Conservation (phyloP, 2,888 invertebrate species). For the Noctua fimbriata region DNA sequence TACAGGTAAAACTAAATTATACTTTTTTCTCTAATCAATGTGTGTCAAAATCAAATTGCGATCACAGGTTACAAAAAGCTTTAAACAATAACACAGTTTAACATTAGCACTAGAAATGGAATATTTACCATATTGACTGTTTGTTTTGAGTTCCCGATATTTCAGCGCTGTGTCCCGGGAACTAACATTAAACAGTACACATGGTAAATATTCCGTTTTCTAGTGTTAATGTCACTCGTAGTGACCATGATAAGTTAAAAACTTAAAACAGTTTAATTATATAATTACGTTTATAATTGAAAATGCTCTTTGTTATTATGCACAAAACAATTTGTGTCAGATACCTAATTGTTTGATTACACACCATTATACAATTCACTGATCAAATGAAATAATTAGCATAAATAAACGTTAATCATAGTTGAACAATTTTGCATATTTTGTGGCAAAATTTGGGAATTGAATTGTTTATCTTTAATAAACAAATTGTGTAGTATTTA, state of each 20-base stretch:
- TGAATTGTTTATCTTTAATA: not conserved
- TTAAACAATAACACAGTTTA: not conserved
- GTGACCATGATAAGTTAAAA: too few species aligned
- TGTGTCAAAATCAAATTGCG: not conserved
- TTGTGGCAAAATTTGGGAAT: not conserved
- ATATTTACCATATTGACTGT: too few species aligned
- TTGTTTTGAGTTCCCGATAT: too few species aligned
- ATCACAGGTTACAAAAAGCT: not conserved
- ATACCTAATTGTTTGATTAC: not conserved
- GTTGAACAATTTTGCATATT: not conserved
- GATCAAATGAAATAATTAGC: conserved; percentile 35
- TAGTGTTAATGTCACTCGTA: too few species aligned
- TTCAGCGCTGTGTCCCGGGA: too few species aligned
- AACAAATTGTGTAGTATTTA: not conserved
- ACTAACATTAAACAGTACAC: too few species aligned
- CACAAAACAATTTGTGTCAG: not conserved
- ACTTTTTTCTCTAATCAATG: not conserved
- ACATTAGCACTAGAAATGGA: too few species aligned
- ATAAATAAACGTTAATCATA: conserved; percentile 21
- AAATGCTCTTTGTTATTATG: not conserved
- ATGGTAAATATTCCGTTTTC: too few species aligned
- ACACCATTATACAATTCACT: conserved; percentile 5
- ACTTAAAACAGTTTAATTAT: not conserved
- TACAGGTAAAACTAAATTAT: not conserved
- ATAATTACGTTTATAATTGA: not conserved